Evolutionary conservation across 2,113 vertebrate genomes (phyloP), one percentile per base, ranked within the genome.

Genomic region (Nerophis ophidion): DNA sequence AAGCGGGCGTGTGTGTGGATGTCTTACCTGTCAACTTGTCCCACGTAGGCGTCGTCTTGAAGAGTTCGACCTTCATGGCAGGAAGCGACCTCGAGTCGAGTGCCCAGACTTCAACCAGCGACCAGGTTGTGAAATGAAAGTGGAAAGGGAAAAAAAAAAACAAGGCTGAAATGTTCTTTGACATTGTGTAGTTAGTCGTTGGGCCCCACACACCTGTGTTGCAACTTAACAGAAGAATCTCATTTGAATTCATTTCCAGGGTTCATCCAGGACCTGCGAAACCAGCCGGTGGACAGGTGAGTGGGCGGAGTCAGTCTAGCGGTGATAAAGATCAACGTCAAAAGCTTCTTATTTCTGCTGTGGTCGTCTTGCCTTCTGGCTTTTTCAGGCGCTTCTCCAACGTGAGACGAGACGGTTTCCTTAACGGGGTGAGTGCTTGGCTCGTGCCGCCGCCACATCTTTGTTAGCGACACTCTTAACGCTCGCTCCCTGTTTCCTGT

Each of bases 1-100:
- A 1, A 26, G 48, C 48, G 50, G n/a, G 13, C 50, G 8, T 51
- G 70, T 52, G 63, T 68, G 63, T 11, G 40, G 40, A 44, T 80
- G 70, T 89, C 74, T 86, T 72, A 89, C 80, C 69, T 85, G 70
- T 87, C 60, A 84, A 84, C 94, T 92, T 97, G 92, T 98, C 92
- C 26, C 90, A 87, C 84, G 76, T 97, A 99, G 97, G 96, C 95
- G 94, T 95, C 96, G 96, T 80, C 94, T 93, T 79, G 95, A 98
- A 89, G 97, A 98, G 86, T 98, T 92, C 90, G 97, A 98, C 93
- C 92, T 97, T 87, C 94, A 98, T 86, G 94, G 92, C 93, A 93
- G 97, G 92, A 99, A 99, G 92, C 93, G 96, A 83, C 94, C 92
- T 80, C 92, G 96, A 87, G 91, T 94, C 86, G 97, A 99, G 80